Conservation (phyloP, 1,140 invertebrate species). For the Caenorhabditis tropicalis region DNA sequence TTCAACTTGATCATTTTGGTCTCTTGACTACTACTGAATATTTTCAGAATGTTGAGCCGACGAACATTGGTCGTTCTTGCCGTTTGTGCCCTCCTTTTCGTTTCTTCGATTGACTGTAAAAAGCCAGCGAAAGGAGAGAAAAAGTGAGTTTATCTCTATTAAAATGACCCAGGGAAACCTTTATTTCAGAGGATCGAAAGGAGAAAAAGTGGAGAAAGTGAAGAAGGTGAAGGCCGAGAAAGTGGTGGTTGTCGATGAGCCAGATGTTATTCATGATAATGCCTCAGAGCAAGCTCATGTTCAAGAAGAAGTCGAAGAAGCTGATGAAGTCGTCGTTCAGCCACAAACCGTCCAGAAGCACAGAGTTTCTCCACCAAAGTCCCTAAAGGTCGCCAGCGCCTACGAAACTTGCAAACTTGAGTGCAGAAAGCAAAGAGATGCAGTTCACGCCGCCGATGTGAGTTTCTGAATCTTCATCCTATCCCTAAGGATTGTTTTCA, state of each 20-base stretch:
- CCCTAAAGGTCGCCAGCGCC: constrained; percentile 38
- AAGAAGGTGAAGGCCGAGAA: constrained; percentile 38
- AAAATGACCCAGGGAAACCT: neutral
- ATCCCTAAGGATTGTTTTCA: constrained; percentile 2
- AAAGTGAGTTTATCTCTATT: constrained; percentile 2
- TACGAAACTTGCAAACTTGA: constrained; percentile 48
- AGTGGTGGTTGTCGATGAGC: neutral
- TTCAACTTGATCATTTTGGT: neutral
- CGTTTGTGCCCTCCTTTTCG: constrained; percentile 28
- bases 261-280: neutral
- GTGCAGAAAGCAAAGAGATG: constrained; percentile 51
- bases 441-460: constrained; percentile 44
- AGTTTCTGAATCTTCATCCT: neutral
- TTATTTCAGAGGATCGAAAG: neutral
- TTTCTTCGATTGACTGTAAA: constrained; percentile 39
- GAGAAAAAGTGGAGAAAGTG: constrained; percentile 8
- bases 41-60: neutral
- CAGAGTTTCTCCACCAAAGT: constrained; percentile 40
- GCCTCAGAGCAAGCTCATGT: neutral
- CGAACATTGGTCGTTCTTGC: neutral
- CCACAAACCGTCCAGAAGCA: neutral
- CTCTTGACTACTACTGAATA: neutral
- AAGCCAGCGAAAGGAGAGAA: constrained; percentile 33
- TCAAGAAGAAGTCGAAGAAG: constrained; percentile 14
- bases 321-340: neutral